Conservation (phyloP, 2,113 vertebrate species). For the Vidua macroura region DNA sequence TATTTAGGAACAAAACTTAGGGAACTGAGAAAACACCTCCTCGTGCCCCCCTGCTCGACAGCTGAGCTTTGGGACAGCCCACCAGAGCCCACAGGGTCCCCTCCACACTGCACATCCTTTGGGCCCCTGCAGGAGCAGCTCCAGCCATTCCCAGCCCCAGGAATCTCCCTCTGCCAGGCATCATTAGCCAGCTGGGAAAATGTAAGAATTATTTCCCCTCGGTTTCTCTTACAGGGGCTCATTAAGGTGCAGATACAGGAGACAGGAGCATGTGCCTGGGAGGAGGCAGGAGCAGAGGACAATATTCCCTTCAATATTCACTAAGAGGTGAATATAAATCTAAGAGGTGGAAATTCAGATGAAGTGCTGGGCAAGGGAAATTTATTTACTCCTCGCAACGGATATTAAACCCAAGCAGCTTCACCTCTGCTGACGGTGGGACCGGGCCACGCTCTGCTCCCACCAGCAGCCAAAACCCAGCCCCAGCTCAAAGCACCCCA, state of each 20-base stretch:
- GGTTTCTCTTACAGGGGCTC: not conserved
- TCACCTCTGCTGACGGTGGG: not conserved
- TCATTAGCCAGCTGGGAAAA: not conserved
- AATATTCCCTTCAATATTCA: not conserved
- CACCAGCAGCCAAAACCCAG: accelerated
- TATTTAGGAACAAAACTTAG: not conserved
- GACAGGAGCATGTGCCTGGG: accelerated
- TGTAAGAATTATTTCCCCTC: not conserved
- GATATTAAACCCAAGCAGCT: not conserved
- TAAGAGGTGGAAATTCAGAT: not conserved
- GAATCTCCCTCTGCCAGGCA: not conserved
- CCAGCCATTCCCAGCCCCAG: not conserved
- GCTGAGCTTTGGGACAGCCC: not conserved
- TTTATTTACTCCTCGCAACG: not conserved
- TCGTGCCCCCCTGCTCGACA: accelerated
- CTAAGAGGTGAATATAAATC: not conserved
- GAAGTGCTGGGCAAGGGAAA: not conserved
- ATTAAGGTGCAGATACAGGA: not conserved
- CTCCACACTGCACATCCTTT: accelerated
- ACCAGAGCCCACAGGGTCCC: accelerated
- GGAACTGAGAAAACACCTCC: not conserved
- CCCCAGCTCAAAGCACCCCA: not conserved
- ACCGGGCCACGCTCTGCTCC: accelerated
- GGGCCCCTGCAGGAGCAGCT: not conserved
- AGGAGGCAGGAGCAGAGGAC: not conserved